Evolutionary conservation across 1,140 invertebrate genomes (phyloP), one percentile per base, ranked within the genome.

Genomic region (Mycetomoellerius zeteki): DNA sequence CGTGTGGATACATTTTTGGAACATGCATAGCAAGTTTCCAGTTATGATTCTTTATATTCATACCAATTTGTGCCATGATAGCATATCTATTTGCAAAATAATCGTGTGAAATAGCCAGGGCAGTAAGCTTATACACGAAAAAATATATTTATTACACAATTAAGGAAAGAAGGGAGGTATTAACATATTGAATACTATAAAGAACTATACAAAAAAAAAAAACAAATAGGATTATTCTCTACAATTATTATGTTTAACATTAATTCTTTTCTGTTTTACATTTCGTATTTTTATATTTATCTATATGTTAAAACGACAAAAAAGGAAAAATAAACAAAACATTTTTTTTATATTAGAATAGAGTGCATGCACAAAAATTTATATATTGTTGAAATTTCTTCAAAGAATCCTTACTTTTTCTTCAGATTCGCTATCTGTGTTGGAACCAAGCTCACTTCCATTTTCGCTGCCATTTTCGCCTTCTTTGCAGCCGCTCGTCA

Each of bases 361-460:
- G 43, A 75, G 56, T 65, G 27, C 90, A 93, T 93, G 89, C 89
- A 90, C 75, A 69, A 30, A 50, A 77, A 72, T 80, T 54, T 60
- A n/a, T n/a, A n/a, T n/a, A 54, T 71, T 65, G 16, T 58, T 33
- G 65, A 73, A 85, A 58, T 85, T 86, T 75, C 3, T 77, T 33
- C 37, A 58, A 54, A 69, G 86, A 87, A 80, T 62, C 95, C 97
- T 97, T 97, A 98, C 98, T 97, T 98, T 98, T 92, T 98, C 98
- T 94, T 98, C 98, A 91, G 97, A 97, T 92, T 98, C 98, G 69
- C 97, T 98, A 91, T 98, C 98, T 89, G 98, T 98, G 92, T 98
- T 98, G 54, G 98, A 98, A 47, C 97, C 97, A 76, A 96, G 94
- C 92, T 97, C 97, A 85, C 96, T 96, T 56, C 97, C 97, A 64